These are phyloP conservation scores for Mixornis gularis DNA, from an alignment of 2,113 vertebrate species.

Conservation along the genomic window DNA sequence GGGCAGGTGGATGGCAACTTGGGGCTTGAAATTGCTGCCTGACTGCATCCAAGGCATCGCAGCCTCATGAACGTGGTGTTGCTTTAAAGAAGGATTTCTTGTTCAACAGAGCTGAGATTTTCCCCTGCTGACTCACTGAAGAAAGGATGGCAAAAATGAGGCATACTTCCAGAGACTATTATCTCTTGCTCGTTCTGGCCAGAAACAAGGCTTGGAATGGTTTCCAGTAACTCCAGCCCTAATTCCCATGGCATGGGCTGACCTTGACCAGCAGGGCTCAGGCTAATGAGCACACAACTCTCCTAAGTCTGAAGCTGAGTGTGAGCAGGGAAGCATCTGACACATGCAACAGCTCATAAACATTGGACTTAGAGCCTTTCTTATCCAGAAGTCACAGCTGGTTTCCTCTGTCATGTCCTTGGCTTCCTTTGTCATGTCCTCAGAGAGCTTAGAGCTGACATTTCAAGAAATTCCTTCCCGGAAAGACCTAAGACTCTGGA, in stretches of 20 bases:
- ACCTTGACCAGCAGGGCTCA: background rate
- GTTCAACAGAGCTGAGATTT: background rate
- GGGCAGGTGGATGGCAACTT: background rate
- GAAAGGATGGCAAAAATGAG: slow-evolving; percentile 49
- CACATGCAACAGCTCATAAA: slow-evolving; percentile 52
- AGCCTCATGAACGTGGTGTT: background rate
- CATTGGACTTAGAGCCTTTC: slow-evolving; percentile 35
- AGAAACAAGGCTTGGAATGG: slow-evolving; percentile 27
- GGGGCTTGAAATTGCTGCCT: background rate
- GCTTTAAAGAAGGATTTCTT: background rate
- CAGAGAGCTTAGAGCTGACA: slow-evolving; percentile 42
- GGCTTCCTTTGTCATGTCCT: slow-evolving; percentile 56
- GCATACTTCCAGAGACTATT: background rate
- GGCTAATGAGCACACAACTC: slow-evolving; percentile 1
- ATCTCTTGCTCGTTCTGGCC: background rate
- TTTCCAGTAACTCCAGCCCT: slow-evolving; percentile 34
- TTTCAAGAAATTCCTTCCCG: slow-evolving; percentile 42
- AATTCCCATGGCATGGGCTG: background rate
- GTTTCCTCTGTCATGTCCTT: slow-evolving; percentile 60
- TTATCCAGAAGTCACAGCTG: slow-evolving; percentile 63
- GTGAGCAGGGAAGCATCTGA: slow-evolving; percentile 3
- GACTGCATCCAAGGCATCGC: background rate
- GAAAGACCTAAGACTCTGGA: slow-evolving; percentile 48
- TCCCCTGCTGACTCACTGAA: background rate
- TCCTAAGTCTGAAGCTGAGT: background rate